Evolutionary conservation across 1,140 invertebrate genomes (phyloP), one percentile per base, ranked within the genome.

Genomic region (Leguminivora glycinivorella): DNA sequence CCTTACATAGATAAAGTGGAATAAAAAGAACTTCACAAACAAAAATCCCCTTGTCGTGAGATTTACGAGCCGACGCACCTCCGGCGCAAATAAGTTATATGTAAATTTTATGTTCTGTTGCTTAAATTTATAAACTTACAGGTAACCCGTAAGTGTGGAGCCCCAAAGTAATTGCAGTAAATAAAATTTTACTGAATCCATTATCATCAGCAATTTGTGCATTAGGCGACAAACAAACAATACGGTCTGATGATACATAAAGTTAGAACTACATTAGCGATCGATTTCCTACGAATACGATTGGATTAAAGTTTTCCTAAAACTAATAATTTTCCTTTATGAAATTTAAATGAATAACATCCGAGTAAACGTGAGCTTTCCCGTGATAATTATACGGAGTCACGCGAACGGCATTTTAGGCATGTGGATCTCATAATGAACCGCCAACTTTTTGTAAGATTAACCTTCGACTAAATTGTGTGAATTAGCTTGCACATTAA

Each of bases 11-110:
- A 90, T 91, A 91, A 88, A 91, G 84, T 83, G 82, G 89, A 89
- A 90, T 89, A 91, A 91, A 91, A 90, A 63, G 89, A 90, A 90
- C 81, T 91, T 91, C 88, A 83, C 85, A 85, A 91, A 90, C 87
- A 91, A 84, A 88, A 88, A 90, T 90, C 88, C 88, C 81, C 89
- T 90, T 83, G 88, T 89, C 85, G 87, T 80, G 80, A 90, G 89
- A 90, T 91, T 90, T 91, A 91, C 87, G 89, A 88, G 83, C 78
- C 78, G 81, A 87, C 84, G 84, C 85, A 89, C 84, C 84, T 89
- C 79, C 81, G 69, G 78, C 75, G 72, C 81, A 81, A 84, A 83
- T 83, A 85, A 87, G 80, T 85, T 83, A 80, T 88, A 88, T 89
- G 87, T 84, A 89, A 89, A 91, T 89, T 87, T 87, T 88, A 85